A percentile compares a stretch with the other conserved stretches of the same genome.
Evolutionary conservation across 2,888 invertebrate genomes (phyloP).

Genomic region (Augochlorella aurata): DNA sequence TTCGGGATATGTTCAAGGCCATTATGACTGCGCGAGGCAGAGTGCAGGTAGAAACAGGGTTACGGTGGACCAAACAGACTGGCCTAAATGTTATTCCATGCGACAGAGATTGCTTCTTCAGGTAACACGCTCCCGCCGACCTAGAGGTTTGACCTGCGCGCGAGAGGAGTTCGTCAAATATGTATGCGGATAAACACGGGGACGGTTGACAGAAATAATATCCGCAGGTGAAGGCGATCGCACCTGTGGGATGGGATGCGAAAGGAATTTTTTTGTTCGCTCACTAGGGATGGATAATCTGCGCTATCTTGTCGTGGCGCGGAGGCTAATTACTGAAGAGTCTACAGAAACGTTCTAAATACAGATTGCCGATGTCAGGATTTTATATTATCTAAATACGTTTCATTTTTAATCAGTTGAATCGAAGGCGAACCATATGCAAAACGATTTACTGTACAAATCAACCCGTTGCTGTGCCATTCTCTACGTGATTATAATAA

Average conservation of each 20-base stretch:
- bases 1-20: neutral
- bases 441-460: too few relatives aligned
- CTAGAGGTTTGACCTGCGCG: conserved; percentile 50
- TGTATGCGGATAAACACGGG: conserved; percentile 73
- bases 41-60: conserved; percentile 24
- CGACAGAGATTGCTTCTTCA: conserved; percentile 74
- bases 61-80: conserved; percentile 42
- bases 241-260: conserved; percentile 57
- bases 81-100: conserved; percentile 73
- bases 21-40: conserved; percentile 16
- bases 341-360: neutral
- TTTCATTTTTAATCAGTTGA: too few relatives aligned
- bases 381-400: too few relatives aligned
- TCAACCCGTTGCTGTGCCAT: too few relatives aligned
- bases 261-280: conserved; percentile 37
- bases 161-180: conserved; percentile 69
- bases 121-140: conserved; percentile 65
- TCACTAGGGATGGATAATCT: neutral
- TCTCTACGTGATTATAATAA: too few relatives aligned
- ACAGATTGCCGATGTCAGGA: neutral
- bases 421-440: too few relatives aligned
- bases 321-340: neutral
- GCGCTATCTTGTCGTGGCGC: neutral
- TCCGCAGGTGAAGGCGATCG: conserved; percentile 63
- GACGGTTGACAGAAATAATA: conserved; percentile 74